Evolutionary conservation across 2,888 invertebrate genomes (phyloP).

Genomic region (Eilema depressum): DNA sequence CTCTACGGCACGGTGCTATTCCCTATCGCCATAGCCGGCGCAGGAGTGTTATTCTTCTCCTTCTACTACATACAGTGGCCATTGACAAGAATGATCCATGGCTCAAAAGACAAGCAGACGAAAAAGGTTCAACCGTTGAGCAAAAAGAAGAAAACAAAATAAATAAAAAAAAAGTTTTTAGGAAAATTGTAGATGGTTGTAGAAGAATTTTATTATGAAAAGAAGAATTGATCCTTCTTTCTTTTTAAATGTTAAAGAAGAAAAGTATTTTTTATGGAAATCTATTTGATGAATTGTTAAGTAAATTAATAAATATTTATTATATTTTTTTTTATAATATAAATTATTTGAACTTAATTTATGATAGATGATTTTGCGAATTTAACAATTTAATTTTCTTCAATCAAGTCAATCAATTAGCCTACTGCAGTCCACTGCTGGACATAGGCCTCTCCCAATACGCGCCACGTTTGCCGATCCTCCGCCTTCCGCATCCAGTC

Average conservation of each 20-base stretch:
- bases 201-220: not conserved
- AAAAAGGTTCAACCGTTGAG: conserved; percentile 27
- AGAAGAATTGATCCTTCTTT: not conserved
- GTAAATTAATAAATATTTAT: not conserved
- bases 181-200: not conserved
- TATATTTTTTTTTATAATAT: not conserved
- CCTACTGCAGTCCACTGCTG: no score
- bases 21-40: conserved; percentile 41
- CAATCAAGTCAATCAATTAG: no score
- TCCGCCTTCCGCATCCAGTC: no score
- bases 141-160: conserved; percentile 17
- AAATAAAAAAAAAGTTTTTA: not conserved
- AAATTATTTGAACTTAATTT: not conserved
- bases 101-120: conserved; percentile 23
- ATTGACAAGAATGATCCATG: conserved; percentile 54
- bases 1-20: conserved; percentile 66
- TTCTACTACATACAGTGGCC: conserved; percentile 71
- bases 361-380: no score
- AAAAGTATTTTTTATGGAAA: not conserved
- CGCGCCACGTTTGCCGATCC: no score
- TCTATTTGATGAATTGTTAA: not conserved
- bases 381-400: no score
- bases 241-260: not conserved
- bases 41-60: conserved; percentile 38
- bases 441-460: no score